Base-by-base conservation (phyloP, 2,888 invertebrate species). In the Pseudanteris insignis region DNA sequence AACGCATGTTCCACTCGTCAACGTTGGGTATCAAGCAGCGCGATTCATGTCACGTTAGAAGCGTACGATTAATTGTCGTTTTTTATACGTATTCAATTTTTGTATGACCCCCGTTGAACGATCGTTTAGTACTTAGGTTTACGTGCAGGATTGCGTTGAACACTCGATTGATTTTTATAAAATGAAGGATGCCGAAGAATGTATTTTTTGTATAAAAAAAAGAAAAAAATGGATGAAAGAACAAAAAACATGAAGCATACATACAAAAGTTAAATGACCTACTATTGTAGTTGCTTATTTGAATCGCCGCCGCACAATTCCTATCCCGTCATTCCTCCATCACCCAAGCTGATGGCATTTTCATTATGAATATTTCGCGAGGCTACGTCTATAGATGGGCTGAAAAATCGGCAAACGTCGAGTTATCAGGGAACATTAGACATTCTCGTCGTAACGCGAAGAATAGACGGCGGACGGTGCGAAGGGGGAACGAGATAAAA, bases 151-250 rank as follows among this genome's bases (percentile, higher is more conserved):
- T 48, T 59, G 24, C 28, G 54, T 54, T 63, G 46, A 36, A 54
- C 44, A 54, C 44, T 34, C 33, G 41, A 34, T 53, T 58, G 30
- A 44, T 63, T 63, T 63, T 40, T 47, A 58, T 57, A 40, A 48
- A 58, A 58, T 33, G 50, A 54, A 50, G 54, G 51, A 54, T 58
- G 63, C 36, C 54, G 43, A 55, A 59, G 58, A 54, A 63, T 59
- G 58, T 63, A 63, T 63, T 63, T 58, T 63, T 59, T 63, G 63
- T 59, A 59, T 53, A 59, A 59, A 63, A 62, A 55, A 2, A 30
- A 48, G 21, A 26, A 36, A 48, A 44, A n/a, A n/a, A n/a, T n/a
- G n/a, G n/a, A 57, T 21, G 21, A 44, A 21, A 18, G 37, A 34
- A 24, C 34, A 55, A 44, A 55, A 34, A 50, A 9, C 24, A 58